These are phyloP conservation scores for Drosophila mimica DNA, from an alignment of 2,888 invertebrate genomes.

Conservation along the genomic window DNA sequence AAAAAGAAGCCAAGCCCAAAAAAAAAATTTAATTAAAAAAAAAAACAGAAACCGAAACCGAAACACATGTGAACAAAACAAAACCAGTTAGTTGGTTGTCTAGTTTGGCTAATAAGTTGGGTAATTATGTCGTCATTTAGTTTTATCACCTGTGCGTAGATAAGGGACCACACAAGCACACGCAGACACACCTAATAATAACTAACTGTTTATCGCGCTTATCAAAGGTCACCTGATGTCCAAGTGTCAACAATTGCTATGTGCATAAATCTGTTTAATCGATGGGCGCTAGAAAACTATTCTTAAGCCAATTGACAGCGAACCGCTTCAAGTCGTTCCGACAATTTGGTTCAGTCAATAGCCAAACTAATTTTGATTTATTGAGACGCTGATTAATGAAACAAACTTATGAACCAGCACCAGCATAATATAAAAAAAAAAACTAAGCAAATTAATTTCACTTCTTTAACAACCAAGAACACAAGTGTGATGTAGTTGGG, in stretches of 20 bases:
- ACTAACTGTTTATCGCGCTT: constrained; percentile 37
- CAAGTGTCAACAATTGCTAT: constrained; percentile 46
- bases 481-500: neutral
- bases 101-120: constrained; percentile 28
- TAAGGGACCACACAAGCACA: constrained; percentile 53
- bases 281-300: constrained; percentile 31
- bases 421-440: constrained; percentile 22
- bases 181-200: constrained; percentile 23
- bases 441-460: constrained; percentile 49
- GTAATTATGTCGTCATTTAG: constrained; percentile 30
- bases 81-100: constrained; percentile 36
- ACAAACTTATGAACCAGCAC: constrained; percentile 17
- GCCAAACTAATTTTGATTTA: constrained; percentile 73
- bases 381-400: constrained; percentile 56
- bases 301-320: constrained; percentile 10
- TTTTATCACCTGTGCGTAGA: constrained; percentile 60
- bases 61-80: constrained; percentile 14
- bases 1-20: constrained; percentile 24
- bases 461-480: constrained; percentile 36
- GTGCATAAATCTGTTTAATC: constrained; percentile 43
- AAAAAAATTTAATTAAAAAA: neutral
- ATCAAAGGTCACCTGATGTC: constrained; percentile 58
- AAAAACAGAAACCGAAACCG: constrained; percentile 2
- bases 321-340: constrained; percentile 8
- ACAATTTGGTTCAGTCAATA: constrained; percentile 35